These are phyloP conservation scores for Campoletis sonorensis DNA, from an alignment of 1,140 invertebrate genomes.

Conservation along the genomic window DNA sequence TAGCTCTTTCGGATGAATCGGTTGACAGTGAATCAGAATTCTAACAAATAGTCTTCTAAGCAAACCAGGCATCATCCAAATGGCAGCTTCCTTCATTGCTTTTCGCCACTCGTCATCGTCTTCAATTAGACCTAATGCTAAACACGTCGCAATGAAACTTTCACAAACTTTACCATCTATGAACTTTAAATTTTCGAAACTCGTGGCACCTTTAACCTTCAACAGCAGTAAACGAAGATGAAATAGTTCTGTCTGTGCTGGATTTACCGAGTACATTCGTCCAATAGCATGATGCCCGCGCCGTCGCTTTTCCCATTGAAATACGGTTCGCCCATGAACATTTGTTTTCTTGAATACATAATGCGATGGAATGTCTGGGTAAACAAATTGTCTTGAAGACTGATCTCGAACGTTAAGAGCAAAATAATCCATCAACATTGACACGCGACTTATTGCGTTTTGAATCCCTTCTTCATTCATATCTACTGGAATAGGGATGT, in stretches of 20 bases:
- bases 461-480: slow-evolving; percentile 14
- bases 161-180: slow-evolving; percentile 28
- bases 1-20: slow-evolving; percentile 36
- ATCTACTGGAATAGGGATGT: background rate
- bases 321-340: slow-evolving; percentile 1
- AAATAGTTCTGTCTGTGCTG: slow-evolving; percentile 45
- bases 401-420: slow-evolving; percentile 19
- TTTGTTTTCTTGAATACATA: slow-evolving; percentile 38
- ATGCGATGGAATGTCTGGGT: slow-evolving; percentile 35
- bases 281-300: slow-evolving; percentile 32
- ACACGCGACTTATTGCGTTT: slow-evolving; percentile 2
- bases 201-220: slow-evolving; percentile 38
- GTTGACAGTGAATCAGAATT: slow-evolving; percentile 40
- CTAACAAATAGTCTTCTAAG: slow-evolving; percentile 34
- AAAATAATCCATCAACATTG: slow-evolving; percentile 23
- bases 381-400: slow-evolving; percentile 11
- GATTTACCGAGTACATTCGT: slow-evolving; percentile 50
- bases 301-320: slow-evolving; percentile 47
- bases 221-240: slow-evolving; percentile 44
- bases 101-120: slow-evolving; percentile 43
- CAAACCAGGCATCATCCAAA: slow-evolving; percentile 41
- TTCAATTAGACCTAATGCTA: slow-evolving; percentile 43
- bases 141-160: slow-evolving; percentile 31
- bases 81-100: slow-evolving; percentile 37
- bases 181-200: slow-evolving; percentile 32